These are phyloP conservation scores for Netelia inedita DNA, from an alignment of 2,888 invertebrate species.

Conservation along the genomic window DNA sequence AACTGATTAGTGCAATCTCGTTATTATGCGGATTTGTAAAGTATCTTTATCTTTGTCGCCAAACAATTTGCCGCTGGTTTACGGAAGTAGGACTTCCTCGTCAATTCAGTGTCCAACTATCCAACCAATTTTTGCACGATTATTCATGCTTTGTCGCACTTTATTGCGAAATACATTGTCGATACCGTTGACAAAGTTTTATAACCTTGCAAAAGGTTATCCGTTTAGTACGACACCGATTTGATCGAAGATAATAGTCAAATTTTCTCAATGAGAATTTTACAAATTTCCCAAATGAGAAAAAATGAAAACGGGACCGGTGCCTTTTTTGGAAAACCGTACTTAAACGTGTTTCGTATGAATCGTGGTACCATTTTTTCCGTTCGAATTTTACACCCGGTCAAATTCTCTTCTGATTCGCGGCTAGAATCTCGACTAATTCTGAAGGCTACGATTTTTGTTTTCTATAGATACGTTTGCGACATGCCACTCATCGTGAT, in stretches of 20 bases:
- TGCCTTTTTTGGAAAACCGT: conserved; percentile 53
- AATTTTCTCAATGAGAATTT: neutral
- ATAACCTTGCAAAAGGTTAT: neutral
- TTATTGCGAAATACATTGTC: neutral
- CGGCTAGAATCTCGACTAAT: conserved; percentile 47
- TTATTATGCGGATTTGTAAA: conserved; percentile 37
- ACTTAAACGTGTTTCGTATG: neutral
- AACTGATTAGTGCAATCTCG: conserved; percentile 38
- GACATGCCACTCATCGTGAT: conserved; percentile 33
- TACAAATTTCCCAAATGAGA: neutral
- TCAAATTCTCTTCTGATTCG: conserved; percentile 65
- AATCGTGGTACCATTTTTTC: conserved; percentile 41
- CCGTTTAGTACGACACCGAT: neutral
- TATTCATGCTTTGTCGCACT: neutral
- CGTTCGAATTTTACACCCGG: conserved; percentile 46
- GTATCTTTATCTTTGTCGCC: conserved; percentile 38
- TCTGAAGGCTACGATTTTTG: conserved; percentile 23
- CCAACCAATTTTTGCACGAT: neutral
- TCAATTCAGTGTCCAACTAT: neutral
- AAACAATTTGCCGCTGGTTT: conserved; percentile 18
- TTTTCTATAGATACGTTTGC: conserved; percentile 32
- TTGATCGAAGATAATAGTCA: conserved; percentile 1
- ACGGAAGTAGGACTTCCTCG: neutral
- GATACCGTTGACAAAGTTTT: neutral
- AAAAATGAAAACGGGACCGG: conserved; percentile 37